phyloP scores from a whole-genome alignment of 1,140 invertebrate species.

The Cydia splendana region DNA sequence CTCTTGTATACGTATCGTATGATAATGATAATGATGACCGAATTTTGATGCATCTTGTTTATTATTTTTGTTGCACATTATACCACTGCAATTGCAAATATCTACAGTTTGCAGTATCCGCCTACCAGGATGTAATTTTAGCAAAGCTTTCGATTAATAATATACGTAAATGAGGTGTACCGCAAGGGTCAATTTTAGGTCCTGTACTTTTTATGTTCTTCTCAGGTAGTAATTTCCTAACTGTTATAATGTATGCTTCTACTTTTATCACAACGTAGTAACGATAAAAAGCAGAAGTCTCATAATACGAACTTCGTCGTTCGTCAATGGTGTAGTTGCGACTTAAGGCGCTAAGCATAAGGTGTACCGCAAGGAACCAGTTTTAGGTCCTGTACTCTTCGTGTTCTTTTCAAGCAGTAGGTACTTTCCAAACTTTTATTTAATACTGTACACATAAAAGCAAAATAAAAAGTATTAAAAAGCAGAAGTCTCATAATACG shows the following conservation, averaged over 20 bases:
- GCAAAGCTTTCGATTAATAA: background rate
- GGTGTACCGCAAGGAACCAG: background rate
- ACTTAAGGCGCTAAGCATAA: constrained; percentile 45
- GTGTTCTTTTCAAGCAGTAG: background rate
- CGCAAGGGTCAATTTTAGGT: background rate
- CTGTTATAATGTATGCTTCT: no score
- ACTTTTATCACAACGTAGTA: background rate
- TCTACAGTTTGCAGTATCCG: background rate
- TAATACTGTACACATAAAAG: background rate
- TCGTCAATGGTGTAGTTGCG: constrained; percentile 45
- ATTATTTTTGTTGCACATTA: background rate
- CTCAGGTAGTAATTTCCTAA: no score
- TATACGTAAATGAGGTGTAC: background rate
- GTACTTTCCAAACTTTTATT: no score
- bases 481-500: constrained; percentile 22
- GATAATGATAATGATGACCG: background rate
- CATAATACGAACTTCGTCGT: constrained; percentile 35
- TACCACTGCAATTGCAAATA: background rate
- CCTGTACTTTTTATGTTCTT: background rate
- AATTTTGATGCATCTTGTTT: no score
- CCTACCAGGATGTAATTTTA: background rate
- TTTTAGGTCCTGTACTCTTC: background rate
- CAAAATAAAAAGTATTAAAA: background rate
- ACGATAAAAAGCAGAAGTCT: background rate
- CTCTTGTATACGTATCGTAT: no score